Percentiles rank a stretch among this genome's conserved stretches.
Evolutionary conservation across 2,113 vertebrate species (phyloP).

Genomic region (Eudyptes chrysolophus): DNA sequence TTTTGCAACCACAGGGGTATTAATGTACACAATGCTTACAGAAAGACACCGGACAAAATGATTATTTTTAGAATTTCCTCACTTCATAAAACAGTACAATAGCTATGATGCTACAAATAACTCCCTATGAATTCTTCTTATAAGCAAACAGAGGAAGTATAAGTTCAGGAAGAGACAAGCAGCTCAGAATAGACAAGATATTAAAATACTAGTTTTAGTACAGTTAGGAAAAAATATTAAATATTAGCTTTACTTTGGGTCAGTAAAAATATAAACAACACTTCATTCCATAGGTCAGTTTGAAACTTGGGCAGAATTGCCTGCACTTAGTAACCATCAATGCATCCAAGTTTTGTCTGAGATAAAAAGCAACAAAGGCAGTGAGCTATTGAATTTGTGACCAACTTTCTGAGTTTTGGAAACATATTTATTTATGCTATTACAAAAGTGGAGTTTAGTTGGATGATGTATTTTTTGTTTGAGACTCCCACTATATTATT

Average conservation of each 20-base stretch:
- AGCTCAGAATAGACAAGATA: neutral
- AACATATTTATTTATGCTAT: neutral
- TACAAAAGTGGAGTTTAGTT: neutral
- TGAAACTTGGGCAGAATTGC: neutral
- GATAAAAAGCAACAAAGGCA: neutral
- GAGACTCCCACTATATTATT: neutral
- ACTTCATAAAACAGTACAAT: slow-evolving; percentile 1
- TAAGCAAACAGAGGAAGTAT: slow-evolving; percentile 47
- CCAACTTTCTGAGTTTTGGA: neutral
- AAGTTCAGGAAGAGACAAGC: neutral
- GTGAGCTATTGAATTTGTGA: neutral
- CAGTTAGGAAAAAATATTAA: neutral
- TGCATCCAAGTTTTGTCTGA: neutral
- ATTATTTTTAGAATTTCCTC: slow-evolving; percentile 55
- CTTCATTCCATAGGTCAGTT: neutral
- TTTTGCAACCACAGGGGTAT: neutral
- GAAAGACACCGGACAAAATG: neutral
- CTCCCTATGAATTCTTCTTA: neutral
- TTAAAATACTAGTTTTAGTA: neutral
- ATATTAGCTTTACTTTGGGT: neutral
- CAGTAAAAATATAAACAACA: neutral
- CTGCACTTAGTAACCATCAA: neutral
- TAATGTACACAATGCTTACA: neutral
- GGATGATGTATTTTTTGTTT: neutral
- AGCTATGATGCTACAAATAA: slow-evolving; percentile 30